These are phyloP conservation scores for Pyralis farinalis DNA, from an alignment of 2,888 invertebrate genomes.

Conservation along the genomic window DNA sequence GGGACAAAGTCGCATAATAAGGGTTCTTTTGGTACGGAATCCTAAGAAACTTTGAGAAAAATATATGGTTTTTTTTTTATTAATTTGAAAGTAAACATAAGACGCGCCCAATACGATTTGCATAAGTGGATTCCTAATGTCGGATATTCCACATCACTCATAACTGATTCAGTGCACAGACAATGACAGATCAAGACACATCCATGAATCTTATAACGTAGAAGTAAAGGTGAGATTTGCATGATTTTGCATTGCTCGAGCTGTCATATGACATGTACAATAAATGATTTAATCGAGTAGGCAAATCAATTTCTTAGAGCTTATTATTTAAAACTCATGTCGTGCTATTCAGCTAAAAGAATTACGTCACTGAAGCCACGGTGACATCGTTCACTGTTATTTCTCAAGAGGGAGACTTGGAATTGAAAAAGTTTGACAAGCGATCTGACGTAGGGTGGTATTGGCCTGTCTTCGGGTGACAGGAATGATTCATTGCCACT, in stretches of 20 bases:
- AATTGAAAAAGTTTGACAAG: conserved; percentile 36
- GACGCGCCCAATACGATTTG: not conserved
- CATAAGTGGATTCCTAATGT: not conserved
- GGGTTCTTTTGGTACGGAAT: no score
- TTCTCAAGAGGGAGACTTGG: conserved; percentile 1
- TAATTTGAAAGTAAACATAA: no score
- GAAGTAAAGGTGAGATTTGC: no score
- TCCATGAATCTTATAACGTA: no score
- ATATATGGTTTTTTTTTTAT: no score
- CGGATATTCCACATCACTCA: not conserved
- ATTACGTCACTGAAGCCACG: not conserved
- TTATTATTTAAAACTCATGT: conserved; percentile 9
- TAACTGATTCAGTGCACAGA: not conserved
- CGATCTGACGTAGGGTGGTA: conserved; percentile 17
- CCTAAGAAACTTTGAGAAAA: no score
- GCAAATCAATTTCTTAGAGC: conserved; percentile 8
- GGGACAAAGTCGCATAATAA: no score
- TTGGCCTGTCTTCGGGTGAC: conserved; percentile 5
- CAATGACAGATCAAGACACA: no score
- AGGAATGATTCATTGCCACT: conserved; percentile 6
- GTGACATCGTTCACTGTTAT: conserved; percentile 1
- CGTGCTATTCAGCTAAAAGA: no score
- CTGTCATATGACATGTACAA: no score
- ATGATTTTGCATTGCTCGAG: no score
- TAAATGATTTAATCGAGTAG: conserved; percentile 7